Base-by-base conservation (phyloP, 2,888 invertebrate species). In the Megaustenia siamemsis region DNA sequence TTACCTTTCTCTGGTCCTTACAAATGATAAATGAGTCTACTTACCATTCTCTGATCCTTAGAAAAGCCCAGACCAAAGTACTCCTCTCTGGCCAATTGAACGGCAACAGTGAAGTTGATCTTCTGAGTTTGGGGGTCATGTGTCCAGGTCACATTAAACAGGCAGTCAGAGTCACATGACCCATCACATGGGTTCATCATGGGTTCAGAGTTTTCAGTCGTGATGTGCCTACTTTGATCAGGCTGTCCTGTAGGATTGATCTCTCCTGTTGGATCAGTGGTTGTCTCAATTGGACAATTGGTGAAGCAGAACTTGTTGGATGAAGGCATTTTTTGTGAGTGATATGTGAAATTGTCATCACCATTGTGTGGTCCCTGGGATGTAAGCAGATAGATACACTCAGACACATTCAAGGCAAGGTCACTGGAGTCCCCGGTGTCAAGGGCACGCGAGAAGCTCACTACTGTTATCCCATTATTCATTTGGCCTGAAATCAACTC, bases 361-460 rank as follows among this genome's bases (percentile, higher is more conserved):
- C 10, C 60, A n/a, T 15, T 35, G 12, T 86, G 85, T 12, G 28
- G 49, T 4, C 90, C 90, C 81, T 87, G 85, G 5, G 87, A 87
- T 69, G 86, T 89, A 35, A 90, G 63, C 60, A 91, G 85, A 73
- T 88, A 87, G 2, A 87, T 87, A 93, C 95, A 95, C 18, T 86
- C 78, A 12, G 83, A 53, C 38, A 88, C 86, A 28, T 83, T 85
- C 32, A 89, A 84, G 49, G 89, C 87, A 1, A 87, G 24, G 40
- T 83, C 85, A 38, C 53, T 45, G 6, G 21, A 12, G 66, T 90
- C 89, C 0, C 84, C 77, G 6, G 91, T 89, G 32, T 69, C 84
- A 2, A 86, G 80, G 12, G 86, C 68, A 12, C 90, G 84, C 4
- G 87, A 86, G 76, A 91, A 91, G 15, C 75, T 84, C 2, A 90